Conservation (phyloP, 2,888 invertebrate species). For the Heliconius sara region DNA sequence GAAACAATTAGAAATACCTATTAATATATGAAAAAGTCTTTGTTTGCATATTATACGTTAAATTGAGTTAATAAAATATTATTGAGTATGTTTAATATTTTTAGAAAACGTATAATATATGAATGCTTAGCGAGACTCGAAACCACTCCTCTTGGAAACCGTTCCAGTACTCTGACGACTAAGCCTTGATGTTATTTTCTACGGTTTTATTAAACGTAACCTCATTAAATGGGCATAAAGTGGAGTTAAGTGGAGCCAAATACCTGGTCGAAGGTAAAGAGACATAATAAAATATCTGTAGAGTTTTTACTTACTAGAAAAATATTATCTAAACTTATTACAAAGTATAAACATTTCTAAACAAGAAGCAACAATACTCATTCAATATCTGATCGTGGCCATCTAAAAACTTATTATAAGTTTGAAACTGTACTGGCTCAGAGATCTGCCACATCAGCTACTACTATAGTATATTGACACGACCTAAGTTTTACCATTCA, state of each 20-base stretch:
- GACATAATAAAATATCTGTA: neutral
- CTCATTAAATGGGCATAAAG: neutral
- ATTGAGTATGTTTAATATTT: no score
- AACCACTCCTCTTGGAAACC: no score
- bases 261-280: no score
- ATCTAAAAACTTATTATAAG: constrained; percentile 25
- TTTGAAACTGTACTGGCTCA: constrained; percentile 2
- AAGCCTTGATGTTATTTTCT: no score
- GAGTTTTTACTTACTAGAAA: neutral
- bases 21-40: constrained; percentile 6
- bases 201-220: neutral
- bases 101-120: no score
- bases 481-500: constrained; percentile 20
- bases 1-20: constrained; percentile 40
- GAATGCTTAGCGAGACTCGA: no score
- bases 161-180: no score
- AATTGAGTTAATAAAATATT: no score
- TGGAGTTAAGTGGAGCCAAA: neutral
- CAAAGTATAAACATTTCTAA: neutral
- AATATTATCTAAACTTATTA: neutral
- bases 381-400: constrained; percentile 9
- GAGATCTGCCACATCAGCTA: constrained; percentile 1
- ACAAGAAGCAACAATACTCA: constrained; percentile 9
- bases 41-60: neutral
- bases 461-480: neutral